Base-by-base conservation (phyloP, 2,888 invertebrate genomes). In the Crepidodera aurea region DNA sequence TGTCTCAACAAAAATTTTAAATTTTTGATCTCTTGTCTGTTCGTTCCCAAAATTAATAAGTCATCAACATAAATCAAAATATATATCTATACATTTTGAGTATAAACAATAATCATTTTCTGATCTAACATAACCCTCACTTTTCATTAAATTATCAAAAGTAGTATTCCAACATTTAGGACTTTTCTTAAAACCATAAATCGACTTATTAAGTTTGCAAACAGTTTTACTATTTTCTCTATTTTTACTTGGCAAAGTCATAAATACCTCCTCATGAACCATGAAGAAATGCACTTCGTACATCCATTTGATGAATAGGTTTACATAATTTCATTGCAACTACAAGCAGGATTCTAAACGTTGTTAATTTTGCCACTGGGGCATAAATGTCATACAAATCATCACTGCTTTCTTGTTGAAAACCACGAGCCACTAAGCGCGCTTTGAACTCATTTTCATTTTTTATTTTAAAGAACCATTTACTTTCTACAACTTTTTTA, bases 81-180 rank as follows among this genome's bases (percentile, higher is more conserved):
- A 60, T 59, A 67, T 7, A 2, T 51, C 32, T 34, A 48, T 27
- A 42, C n/a, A 12, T 53, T 60, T 62, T 8, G 29, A 54, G 54
- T 67, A 71, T 19, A 69, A 18, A 60, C 71, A 70, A 46, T 40
- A 67, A 62, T 71, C 66, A 63, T 62, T 62, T 51, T 66, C 40
- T n/a, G 68, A 66, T 51, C 64, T 51, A n/a, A 15, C 37, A 64
- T 68, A 70, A 29, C 59, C 60, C 12, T 50, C 6, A 22, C 16
- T 55, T 40, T 40, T 29, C 48, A 68, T 66, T 29, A 64, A 48
- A 29, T 34, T 32, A 60, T 70, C 46, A 62, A 70, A 66, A 54
- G 68, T 69, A 7, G 39, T 50, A 54, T 72, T 68, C 71, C 71
- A 72, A 53, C 61, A 64, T 65, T 53, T 61, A 22, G 70, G 71